phyloP scores from a whole-genome alignment of 2,888 invertebrate species.

The Dyspetes luteomarginatus region DNA sequence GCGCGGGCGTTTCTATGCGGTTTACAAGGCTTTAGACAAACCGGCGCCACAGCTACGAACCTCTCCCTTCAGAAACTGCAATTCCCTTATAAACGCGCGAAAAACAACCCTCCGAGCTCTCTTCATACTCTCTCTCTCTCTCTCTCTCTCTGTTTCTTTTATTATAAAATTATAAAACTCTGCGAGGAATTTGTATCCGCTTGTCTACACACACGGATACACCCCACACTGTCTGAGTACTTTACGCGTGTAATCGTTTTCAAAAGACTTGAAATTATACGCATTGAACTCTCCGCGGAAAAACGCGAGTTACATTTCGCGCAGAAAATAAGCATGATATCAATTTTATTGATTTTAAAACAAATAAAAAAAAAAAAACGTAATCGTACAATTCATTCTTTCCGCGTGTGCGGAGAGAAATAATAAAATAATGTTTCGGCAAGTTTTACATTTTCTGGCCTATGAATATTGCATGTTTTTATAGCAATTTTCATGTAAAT shows the following conservation, averaged over 20 bases:
- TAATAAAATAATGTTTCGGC: background rate
- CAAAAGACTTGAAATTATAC: constrained; percentile 44
- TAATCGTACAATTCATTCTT: background rate
- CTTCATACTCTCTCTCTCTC: background rate
- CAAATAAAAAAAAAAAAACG: background rate
- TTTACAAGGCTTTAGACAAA: constrained; percentile 49
- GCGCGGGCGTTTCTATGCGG: background rate
- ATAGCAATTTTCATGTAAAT: background rate
- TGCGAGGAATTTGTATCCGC: background rate
- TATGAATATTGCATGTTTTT: background rate
- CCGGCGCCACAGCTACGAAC: constrained; percentile 36
- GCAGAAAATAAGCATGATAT: constrained; percentile 20
- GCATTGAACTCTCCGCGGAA: constrained; percentile 1
- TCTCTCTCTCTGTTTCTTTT: constrained; percentile 1
- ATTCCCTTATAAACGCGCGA: background rate
- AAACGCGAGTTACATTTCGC: background rate
- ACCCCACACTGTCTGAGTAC: background rate
- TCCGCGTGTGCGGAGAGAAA: background rate
- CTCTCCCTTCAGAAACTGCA: constrained; percentile 29
- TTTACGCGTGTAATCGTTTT: constrained; percentile 15
- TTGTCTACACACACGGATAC: background rate
- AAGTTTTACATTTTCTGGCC: background rate
- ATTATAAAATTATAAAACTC: constrained; percentile 8
- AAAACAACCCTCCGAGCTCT: constrained; percentile 28
- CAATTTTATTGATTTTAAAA: constrained; percentile 15